These are phyloP conservation scores for Nysson spinosus DNA, from an alignment of 2,888 invertebrate species.

Conservation along the genomic window DNA sequence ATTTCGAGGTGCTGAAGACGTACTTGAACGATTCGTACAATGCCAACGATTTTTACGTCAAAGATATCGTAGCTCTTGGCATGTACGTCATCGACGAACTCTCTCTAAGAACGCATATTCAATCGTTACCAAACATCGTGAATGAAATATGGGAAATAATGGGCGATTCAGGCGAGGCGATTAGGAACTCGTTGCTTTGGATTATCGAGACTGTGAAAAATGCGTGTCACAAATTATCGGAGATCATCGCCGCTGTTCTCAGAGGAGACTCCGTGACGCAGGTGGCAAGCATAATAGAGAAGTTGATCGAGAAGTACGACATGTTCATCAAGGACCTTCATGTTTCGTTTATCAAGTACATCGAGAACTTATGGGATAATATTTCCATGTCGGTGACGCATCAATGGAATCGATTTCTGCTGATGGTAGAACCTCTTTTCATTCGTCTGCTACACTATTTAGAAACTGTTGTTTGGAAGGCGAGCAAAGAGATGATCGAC, in stretches of 20 bases:
- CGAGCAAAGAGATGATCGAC: conserved; percentile 87
- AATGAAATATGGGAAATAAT: conserved; percentile 91
- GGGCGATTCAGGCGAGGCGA: conserved; percentile 89
- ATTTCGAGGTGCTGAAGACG: conserved; percentile 83
- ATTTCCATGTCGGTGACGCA: conserved; percentile 82
- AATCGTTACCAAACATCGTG: conserved; percentile 87
- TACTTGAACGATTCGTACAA: conserved; percentile 88
- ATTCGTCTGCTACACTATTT: conserved; percentile 87
- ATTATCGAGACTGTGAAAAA: conserved; percentile 85
- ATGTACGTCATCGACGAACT: conserved; percentile 87
- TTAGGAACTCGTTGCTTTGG: conserved; percentile 87
- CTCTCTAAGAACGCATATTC: conserved; percentile 86
- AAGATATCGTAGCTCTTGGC: conserved; percentile 85
- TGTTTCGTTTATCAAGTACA: conserved; percentile 83
- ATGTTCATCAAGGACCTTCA: conserved; percentile 88
- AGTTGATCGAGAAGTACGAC: conserved; percentile 87
- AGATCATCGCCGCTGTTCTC: conserved; percentile 84
- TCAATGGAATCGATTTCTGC: conserved; percentile 86
- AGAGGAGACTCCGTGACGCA: conserved; percentile 88
- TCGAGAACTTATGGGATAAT: conserved; percentile 87
- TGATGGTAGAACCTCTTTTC: conserved; percentile 87
- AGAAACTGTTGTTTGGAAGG: conserved; percentile 85
- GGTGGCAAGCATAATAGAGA: conserved; percentile 83
- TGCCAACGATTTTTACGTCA: conserved; percentile 90
- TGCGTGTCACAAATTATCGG: conserved; percentile 84